phyloP scores from a whole-genome alignment of 2,797 vertebrate species.

The Fundulus diaphanus region DNA sequence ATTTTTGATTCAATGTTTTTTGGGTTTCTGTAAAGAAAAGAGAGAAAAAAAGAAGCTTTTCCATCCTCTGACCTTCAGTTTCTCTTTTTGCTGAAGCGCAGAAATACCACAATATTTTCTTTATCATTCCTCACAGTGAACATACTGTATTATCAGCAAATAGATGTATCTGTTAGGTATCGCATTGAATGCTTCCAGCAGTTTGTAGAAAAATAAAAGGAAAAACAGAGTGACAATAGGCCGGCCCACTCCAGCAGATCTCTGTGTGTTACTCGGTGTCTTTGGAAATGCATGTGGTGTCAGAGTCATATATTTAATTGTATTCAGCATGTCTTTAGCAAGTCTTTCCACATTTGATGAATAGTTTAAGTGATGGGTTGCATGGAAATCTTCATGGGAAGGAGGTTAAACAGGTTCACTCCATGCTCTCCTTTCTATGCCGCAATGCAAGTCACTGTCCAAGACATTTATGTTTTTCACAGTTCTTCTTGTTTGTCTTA shows the following conservation, averaged over 20 bases:
- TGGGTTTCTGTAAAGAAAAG: no score
- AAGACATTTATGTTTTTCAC: not conserved
- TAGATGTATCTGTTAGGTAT: not conserved
- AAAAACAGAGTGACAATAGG: not conserved
- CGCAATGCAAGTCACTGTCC: not conserved
- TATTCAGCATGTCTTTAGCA: slow-evolving; percentile 15
- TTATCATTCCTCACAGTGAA: not conserved
- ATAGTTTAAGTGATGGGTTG: slow-evolving; percentile 31
- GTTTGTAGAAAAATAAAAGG: not conserved
- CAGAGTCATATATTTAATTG: slow-evolving; percentile 22
- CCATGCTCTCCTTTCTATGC: not conserved
- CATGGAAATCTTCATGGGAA: slow-evolving; percentile 30
- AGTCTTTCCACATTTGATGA: slow-evolving; percentile 22
- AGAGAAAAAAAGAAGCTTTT: not conserved
- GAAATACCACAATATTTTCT: not conserved
- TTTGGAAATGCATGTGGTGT: slow-evolving; percentile 1
- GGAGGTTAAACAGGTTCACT: slow-evolving; percentile 23
- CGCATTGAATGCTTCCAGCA: slow-evolving; percentile 1
- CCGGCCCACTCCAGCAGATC: not conserved
- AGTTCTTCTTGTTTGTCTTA: not conserved
- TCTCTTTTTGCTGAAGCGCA: not conserved
- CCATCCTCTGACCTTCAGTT: not conserved
- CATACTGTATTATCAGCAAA: not conserved
- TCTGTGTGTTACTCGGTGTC: no score
- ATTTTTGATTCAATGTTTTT: not conserved